Conservation (phyloP, 1,140 invertebrate genomes). For the Pseudomyrmex pallidus region DNA sequence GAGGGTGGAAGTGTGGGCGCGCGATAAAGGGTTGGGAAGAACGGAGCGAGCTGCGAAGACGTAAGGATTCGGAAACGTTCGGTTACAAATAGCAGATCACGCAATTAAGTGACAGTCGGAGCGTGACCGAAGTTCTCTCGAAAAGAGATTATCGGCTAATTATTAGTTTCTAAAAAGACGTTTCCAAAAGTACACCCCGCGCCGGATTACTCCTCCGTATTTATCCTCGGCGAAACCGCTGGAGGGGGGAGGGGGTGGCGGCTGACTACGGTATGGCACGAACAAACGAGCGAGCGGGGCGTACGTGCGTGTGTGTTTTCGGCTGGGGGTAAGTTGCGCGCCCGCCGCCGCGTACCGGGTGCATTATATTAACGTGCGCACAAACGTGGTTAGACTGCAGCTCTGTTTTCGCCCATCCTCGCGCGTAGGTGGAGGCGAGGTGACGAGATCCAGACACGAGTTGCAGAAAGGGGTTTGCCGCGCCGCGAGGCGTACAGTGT, state of each 20-base stretch:
- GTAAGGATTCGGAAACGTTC: conserved; percentile 24
- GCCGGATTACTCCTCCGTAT: conserved; percentile 9
- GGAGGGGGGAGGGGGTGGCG: not conserved
- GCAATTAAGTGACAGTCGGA: conserved; percentile 32
- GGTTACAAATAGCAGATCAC: conserved; percentile 19
- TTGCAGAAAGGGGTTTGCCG: conserved; percentile 32
- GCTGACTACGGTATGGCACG: not conserved
- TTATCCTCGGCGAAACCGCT: not conserved
- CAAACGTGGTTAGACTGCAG: conserved; percentile 25
- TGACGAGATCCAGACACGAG: conserved; percentile 48
- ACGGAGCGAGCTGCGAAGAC: not conserved
- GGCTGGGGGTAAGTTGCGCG: conserved; percentile 41
- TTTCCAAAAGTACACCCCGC: conserved; percentile 34
- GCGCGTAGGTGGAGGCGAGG: not conserved
- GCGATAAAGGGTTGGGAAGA: not conserved
- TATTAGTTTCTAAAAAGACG: conserved; percentile 47
- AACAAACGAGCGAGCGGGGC: conserved; percentile 2
- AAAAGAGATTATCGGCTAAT: conserved; percentile 53
- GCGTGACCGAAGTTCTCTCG: conserved; percentile 6
- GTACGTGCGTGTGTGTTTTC: conserved; percentile 24
- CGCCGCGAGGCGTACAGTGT: conserved; percentile 26
- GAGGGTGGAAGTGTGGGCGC: not conserved
- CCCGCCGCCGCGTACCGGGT: conserved; percentile 18
- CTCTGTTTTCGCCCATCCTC: conserved; percentile 8
- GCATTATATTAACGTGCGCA: conserved; percentile 53